Evolutionary conservation across 2,888 invertebrate genomes (phyloP), one percentile per base, ranked within the genome.

Genomic region (Copidosoma aretas): DNA sequence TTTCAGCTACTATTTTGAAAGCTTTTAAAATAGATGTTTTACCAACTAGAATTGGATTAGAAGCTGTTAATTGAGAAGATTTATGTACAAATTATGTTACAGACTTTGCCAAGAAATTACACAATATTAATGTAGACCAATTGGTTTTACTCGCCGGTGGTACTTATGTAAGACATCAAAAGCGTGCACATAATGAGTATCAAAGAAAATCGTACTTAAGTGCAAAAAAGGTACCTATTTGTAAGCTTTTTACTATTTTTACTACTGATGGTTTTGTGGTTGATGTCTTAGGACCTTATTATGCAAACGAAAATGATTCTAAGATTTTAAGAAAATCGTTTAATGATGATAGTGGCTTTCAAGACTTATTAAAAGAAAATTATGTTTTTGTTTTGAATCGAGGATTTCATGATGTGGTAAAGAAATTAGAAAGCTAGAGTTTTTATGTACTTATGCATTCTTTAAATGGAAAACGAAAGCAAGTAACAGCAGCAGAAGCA

Each of bases 361-460:
- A 32, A 32, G 32, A 32, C 32, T 32, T 32, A 32, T 32, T 32
- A 32, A 59, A 72, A 68, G 25, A 41, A 52, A 71, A 66, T 10
- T 75, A 77, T 65, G 66, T 75, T 56, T 72, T 66, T 58, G 53
- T 76, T 17, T 57, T 77, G 10, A 75, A 77, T 66, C 60, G 76
- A 1, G 71, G 60, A n/a, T 68, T 71, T 24, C 62, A 68, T 32
- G 68, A 71, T 54, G 66, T 68, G 5, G 49, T 49, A 10, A 2
- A 49, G 15, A 10, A 49, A n/a, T 49, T 49, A 49, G 4, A 32
- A 32, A 32, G 32, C 32, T 8, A 32, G 32, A 32, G 32, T 32
- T 32, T 8, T 32, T 8, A 8, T 32, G 32, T 32, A 32, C 32
- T 32, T 8, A 32, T 32, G 32, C 32, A 5, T 32, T 32, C 32